Base-by-base conservation (phyloP, 35 echinoderm and acorn worm genomes). In the Apostichopus californicus region DNA sequence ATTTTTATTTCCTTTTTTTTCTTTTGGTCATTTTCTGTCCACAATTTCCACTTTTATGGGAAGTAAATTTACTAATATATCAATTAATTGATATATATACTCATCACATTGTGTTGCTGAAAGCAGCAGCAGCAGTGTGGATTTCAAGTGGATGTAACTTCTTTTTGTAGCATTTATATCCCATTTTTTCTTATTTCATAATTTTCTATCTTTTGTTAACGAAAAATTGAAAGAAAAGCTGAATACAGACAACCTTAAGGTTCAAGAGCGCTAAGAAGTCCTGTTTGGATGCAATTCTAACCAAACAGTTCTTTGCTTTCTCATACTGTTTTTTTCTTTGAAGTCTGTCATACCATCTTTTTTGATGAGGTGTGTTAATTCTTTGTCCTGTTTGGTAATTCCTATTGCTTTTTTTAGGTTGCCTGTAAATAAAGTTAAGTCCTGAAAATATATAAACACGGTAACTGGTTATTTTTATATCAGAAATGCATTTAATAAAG, bases 401-500 rank as follows among this genome's bases (percentile, higher is more conserved):
- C 17, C 71, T 18, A 75, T 20, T 75, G 71, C 17, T 20, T 75
- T 13, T n/a, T 18, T n/a, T 75, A 18, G 58, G n/a, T 75, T 75
- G 71, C 71, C 71, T 75, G 71, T 75, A 75, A 75, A 75, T 75
- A 75, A 18, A 75, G 15, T 14, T 14, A 75, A 75, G 17, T 75
- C 14, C 71, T 20, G 17, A 75, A 75, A 7, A 22, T 75, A 61
- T 75, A 75, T 75, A 75, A 75, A 75, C 20, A 75, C 6, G 71
- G 71, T 75, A 75, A 18, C 71, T 75, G 71, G 71, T 75, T 75
- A 75, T 75, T 75, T 75, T 75, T 75, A 75, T 75, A 75, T 75
- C 71, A 75, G 71, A 75, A 75, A 75, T 75, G 71, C 71, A 75
- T 75, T 75, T 75, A 75, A 75, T 75, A 75, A 75, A 75, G n/a